A percentile compares a stretch with the other conserved stretches of the same genome.
These are phyloP conservation scores for Coregonus suidteri DNA, from an alignment of 2,797 vertebrate genomes.

Conservation along the genomic window DNA sequence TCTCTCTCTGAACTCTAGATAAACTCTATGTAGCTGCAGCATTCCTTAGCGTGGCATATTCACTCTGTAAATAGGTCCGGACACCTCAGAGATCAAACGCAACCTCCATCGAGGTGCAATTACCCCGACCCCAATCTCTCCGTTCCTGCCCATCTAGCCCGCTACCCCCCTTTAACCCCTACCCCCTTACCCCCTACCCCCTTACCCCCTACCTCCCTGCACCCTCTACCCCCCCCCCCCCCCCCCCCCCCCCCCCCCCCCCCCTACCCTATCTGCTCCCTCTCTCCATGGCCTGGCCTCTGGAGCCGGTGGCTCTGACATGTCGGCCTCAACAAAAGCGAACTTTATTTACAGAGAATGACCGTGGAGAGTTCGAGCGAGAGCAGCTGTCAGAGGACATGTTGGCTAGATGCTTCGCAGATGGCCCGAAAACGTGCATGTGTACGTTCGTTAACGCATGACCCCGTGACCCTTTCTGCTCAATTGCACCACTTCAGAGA, in stretches of 20 bases:
- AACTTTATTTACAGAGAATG: constrained; percentile 77
- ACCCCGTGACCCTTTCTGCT: constrained; percentile 72
- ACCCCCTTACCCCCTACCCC: constrained; percentile 39
- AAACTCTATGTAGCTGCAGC: constrained; percentile 76
- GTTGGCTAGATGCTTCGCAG: constrained; percentile 74
- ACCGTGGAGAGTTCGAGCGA: constrained; percentile 60
- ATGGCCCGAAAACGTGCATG: constrained; percentile 69
- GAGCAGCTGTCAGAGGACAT: constrained; percentile 74
- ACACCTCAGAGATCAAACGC: constrained; percentile 84
- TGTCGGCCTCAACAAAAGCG: constrained; percentile 76
- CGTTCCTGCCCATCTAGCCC: constrained; percentile 4
- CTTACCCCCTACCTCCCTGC: constrained; percentile 9
- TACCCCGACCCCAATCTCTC: constrained; percentile 72
- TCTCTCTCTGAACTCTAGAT: constrained; percentile 75
- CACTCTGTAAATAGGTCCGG: constrained; percentile 74
- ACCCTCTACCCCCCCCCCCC: not conserved
- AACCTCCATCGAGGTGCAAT: constrained; percentile 82
- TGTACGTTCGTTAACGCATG: constrained; percentile 75
- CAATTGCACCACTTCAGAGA: constrained; percentile 71
- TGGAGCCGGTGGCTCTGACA: constrained; percentile 75
- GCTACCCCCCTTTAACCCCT: not conserved
- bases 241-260: constrained; percentile 27
- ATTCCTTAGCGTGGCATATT: constrained; percentile 78
- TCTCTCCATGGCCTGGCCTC: constrained; percentile 57
- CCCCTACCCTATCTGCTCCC: constrained; percentile 39